Evolutionary conservation across 2,113 vertebrate genomes (phyloP), one percentile per base, ranked within the genome.

Genomic region (Silurus meridionalis): DNA sequence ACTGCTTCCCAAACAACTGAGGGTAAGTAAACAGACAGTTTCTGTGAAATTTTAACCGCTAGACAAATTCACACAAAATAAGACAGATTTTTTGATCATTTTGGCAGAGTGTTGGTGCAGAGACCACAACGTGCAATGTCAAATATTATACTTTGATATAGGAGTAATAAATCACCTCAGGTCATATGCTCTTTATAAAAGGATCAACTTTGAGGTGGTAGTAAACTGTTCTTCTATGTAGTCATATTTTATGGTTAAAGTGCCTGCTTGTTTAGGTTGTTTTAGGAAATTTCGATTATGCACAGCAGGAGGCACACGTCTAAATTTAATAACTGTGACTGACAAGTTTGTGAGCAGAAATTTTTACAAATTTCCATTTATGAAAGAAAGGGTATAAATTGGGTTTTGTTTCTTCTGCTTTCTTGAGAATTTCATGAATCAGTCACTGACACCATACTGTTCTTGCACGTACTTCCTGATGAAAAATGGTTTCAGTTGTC

Each of bases 1-100:
- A 79, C 94, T 95, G 91, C 93, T 97, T 85, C 95, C 96, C 11
- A 92, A 90, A 55, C 94, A 96, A 52, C 92, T 97, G 85, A 90
- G 52, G 93, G 96, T 97, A 92, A 94, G 94, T 58, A 19, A 13
- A 52, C 53, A 66, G 17, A 11, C 1, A 11, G 8, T 75, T 61
- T 19, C 9, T 52, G 10, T 53, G 48, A 75, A 50, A 52, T 52
- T 11, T 53, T 6, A 48, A 72, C 21, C n/a, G 3, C 4, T 74
- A 75, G 0, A 23, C 10, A n/a, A 11, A 23, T 52, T n/a, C 5
- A n/a, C 19, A 6, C 5, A 23, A 75, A 52, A 23, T 46, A 5
- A 52, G 67, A 14, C 8, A 17, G 13, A 37, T 37, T 46, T 69
- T 69, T 46, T 7, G 14, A 46, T 2, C 14, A 46, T 37, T 37